phyloP scores from a whole-genome alignment of 2,113 vertebrate species.

The Thryonomys swinderianus region DNA sequence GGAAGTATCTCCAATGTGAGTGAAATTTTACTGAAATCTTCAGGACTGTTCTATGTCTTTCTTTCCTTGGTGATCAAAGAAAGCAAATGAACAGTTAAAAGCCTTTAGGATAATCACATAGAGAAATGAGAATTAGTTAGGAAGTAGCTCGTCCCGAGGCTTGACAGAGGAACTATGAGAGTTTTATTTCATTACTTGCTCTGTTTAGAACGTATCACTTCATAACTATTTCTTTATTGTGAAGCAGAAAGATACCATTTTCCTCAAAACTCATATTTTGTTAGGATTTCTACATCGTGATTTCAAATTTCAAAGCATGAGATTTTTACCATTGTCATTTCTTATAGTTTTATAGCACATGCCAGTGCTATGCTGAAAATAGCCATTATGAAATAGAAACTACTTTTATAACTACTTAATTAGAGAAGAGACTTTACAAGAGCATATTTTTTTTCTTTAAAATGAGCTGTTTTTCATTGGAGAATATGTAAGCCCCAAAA shows the following conservation, averaged over 20 bases:
- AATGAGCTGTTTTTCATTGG: slow-evolving; percentile 16
- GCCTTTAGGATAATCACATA: background rate
- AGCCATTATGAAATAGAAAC: slow-evolving; percentile 17
- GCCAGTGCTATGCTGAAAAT: background rate
- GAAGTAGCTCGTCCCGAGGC: background rate
- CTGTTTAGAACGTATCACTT: background rate
- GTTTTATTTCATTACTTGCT: background rate
- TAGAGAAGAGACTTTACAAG: slow-evolving; percentile 53
- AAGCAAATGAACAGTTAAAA: background rate
- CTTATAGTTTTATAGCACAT: slow-evolving; percentile 29
- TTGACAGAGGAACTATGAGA: background rate
- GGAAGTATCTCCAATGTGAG: background rate
- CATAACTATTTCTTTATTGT: background rate
- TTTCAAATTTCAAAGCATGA: slow-evolving; percentile 57
- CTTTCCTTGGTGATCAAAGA: background rate
- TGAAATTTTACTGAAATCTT: background rate
- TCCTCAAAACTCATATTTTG: slow-evolving; percentile 1
- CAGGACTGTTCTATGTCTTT: background rate
- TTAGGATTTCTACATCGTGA: slow-evolving; percentile 17
- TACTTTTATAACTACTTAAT: slow-evolving; percentile 27
- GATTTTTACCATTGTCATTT: slow-evolving; percentile 51
- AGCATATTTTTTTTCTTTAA: background rate
- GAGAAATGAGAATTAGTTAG: background rate
- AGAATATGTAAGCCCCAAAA: slow-evolving; percentile 58
- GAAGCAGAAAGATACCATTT: background rate